These are phyloP conservation scores for Corella eumyota DNA, from an alignment of 23 tunicate species.

Conservation along the genomic window DNA sequence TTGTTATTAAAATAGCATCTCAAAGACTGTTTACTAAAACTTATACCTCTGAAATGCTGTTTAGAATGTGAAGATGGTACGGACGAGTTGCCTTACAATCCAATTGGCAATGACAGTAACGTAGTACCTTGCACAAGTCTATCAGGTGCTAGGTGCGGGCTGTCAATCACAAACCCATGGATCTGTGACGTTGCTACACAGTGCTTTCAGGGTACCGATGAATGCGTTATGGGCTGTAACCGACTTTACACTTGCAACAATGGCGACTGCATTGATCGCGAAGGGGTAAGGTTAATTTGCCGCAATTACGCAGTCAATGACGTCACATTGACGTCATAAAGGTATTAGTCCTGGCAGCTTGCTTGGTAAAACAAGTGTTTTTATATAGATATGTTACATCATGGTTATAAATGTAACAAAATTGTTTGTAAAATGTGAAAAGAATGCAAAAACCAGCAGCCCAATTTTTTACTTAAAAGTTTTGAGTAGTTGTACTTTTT, in stretches of 20 bases:
- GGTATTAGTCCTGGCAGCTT: no score
- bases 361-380: no score
- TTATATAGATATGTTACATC: no score
- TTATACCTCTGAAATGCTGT: not conserved
- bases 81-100: constrained; percentile 6
- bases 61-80: constrained; percentile 28
- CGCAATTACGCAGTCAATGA: no score
- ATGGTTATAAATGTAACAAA: no score
- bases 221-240: constrained; percentile 5
- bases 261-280: constrained; percentile 15
- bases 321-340: no score
- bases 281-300: not conserved
- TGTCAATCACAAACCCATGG: constrained; percentile 9
- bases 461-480: no score
- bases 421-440: no score
- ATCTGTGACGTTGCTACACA: constrained; percentile 15
- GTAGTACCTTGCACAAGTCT: constrained; percentile 1
- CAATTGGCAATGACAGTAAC: not conserved
- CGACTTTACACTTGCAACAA: constrained; percentile 7
- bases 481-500: no score
- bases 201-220: constrained; percentile 15
- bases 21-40: no score
- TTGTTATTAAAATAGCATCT: no score
- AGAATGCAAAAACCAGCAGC: no score
- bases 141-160: not conserved